Evolutionary conservation across 2,888 invertebrate genomes (phyloP).

Genomic region (Hofmannophila pseudospretella): DNA sequence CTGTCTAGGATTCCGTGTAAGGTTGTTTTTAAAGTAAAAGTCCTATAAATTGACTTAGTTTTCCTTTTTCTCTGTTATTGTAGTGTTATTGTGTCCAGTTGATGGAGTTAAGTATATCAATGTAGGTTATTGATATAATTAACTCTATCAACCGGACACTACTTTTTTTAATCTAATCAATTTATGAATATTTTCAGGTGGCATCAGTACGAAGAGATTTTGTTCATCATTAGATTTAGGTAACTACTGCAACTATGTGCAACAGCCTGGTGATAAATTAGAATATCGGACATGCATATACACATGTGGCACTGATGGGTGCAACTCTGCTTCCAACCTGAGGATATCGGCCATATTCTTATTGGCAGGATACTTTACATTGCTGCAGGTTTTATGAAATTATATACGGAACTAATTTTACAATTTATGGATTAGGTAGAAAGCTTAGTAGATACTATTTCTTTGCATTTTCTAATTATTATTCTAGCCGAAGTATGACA

Average conservation of each 20-base stretch:
- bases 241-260: conserved; percentile 92
- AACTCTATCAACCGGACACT: too few species aligned
- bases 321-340: conserved; percentile 79
- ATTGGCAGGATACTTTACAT: not conserved
- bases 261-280: conserved; percentile 89
- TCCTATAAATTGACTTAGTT: too few species aligned
- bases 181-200: conserved; percentile 80
- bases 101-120: too few species aligned
- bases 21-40: too few species aligned
- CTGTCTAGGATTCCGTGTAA: too few species aligned
- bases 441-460: too few species aligned
- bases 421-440: not conserved
- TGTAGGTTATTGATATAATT: too few species aligned
- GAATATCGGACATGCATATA: conserved; percentile 92
- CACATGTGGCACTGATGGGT: conserved; percentile 90
- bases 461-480: too few species aligned
- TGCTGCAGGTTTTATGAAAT: conserved; percentile 3
- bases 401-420: not conserved
- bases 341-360: conserved; percentile 30
- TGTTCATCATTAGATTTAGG: conserved; percentile 92
- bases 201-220: conserved; percentile 91
- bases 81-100: too few species aligned
- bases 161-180: too few species aligned
- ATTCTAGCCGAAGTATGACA: too few species aligned
- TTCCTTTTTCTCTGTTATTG: too few species aligned